These are phyloP conservation scores for Drosophila pandora DNA, from an alignment of 1,140 invertebrate species.

Conservation along the genomic window DNA sequence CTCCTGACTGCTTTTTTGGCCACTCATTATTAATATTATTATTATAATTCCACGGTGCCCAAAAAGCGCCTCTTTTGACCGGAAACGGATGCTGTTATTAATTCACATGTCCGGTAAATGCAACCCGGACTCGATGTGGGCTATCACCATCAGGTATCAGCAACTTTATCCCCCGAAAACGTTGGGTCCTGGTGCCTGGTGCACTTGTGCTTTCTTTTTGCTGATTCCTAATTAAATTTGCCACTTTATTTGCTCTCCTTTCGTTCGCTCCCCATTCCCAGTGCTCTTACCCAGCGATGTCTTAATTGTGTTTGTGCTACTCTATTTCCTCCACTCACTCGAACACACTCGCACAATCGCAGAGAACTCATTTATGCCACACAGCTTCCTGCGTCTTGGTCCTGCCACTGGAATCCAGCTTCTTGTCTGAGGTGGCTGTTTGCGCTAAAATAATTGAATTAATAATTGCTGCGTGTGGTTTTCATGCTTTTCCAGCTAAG, in stretches of 20 bases:
- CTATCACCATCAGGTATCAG: conserved; percentile 42
- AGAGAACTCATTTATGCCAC: conserved; percentile 69
- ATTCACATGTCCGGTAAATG: conserved; percentile 65
- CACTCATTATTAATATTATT: conserved; percentile 65
- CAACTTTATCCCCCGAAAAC: background rate
- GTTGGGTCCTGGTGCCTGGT: conserved; percentile 12
- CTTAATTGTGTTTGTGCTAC: conserved; percentile 82
- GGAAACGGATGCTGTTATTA: conserved; percentile 79
- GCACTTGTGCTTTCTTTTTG: conserved; percentile 24
- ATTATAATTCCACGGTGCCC: conserved; percentile 40
- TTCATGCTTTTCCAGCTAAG: conserved; percentile 83
- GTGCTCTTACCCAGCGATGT: conserved; percentile 38
- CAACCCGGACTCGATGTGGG: conserved; percentile 6
- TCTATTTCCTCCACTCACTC: conserved; percentile 68
- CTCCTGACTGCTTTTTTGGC: conserved; percentile 45
- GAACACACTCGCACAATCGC: conserved; percentile 16
- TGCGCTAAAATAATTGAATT: conserved; percentile 83
- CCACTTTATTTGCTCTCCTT: conserved; percentile 70
- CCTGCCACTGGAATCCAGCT: conserved; percentile 26
- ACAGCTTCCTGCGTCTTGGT: conserved; percentile 49
- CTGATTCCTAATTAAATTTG: conserved; percentile 74
- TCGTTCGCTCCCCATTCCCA: conserved; percentile 10
- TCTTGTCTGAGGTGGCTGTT: conserved; percentile 73
- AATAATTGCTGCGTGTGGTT: conserved; percentile 84
- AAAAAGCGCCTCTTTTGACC: conserved; percentile 53